Base-by-base conservation (phyloP, 2,888 invertebrate genomes). In the Caenorhabditis virilis region DNA sequence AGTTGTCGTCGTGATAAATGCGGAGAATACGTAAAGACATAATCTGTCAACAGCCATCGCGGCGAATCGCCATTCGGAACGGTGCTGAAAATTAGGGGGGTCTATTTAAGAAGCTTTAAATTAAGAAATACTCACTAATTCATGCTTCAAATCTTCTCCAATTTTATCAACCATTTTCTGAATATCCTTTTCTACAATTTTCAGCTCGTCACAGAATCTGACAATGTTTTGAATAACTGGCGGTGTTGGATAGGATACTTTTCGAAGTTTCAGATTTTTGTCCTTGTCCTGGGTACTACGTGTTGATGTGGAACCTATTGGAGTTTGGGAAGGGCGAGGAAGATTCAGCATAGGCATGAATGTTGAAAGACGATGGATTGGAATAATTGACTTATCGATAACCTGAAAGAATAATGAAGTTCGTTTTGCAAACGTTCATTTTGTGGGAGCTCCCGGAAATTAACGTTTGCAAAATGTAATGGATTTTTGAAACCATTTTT, bases 41-140 rank as follows among this genome's bases (percentile, higher is more conserved):
- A 83, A 59, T 5, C 83, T 49, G 50, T 83, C 83, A 9, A 84
- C 78, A 4, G 80, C 80, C 80, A 81, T 77, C 5, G 78, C 78
- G 0, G 74, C 76, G 62, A 78, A 80, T 20, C 67, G 57, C 71
- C 69, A 74, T 50, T 76, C 69, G 3, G 70, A 72, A 6, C 57
- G 58, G 6, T 50, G 53, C 68, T 70, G 59, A 43, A 23, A 35
- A 23, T 39, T 39, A 30, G 30, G 30, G 7, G 6, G 7, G 13
- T 30, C 6, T 9, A 30, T 30, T 27, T 7, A 39, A 7, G 33
- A 16, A 23, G 26, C 20, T 7, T 22, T 22, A 35, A 9, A 45
- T 16, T 43, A 15, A n/a, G n/a, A 16, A 22, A 33, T 26, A n/a
- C 26, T 49, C 36, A 69, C 72, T 45, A 70, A 59, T 42, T 73